Evolutionary conservation across 2,113 vertebrate species (phyloP).

Genomic region (Girardinichthys multiradiatus): DNA sequence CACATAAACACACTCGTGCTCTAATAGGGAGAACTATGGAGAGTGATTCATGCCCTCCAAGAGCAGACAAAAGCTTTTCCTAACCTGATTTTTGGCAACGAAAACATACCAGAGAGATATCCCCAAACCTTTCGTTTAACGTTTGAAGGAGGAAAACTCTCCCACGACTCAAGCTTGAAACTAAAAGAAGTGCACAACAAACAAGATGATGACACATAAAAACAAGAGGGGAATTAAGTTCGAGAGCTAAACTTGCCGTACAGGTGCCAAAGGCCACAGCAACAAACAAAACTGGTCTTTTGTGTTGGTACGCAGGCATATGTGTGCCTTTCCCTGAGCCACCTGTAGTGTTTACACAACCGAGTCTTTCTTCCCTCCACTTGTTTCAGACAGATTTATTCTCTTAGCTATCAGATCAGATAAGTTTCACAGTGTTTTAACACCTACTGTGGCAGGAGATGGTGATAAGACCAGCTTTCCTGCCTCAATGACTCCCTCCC

Average conservation of each 20-base stretch:
- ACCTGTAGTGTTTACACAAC: constrained; percentile 71
- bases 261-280: constrained; percentile 50
- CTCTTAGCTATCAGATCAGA: constrained; percentile 75
- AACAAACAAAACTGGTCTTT: constrained; percentile 57
- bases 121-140: too few relatives aligned
- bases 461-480: constrained; percentile 56
- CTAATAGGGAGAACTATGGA: not conserved
- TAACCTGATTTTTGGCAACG: constrained; percentile 36
- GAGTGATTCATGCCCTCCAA: constrained; percentile 26
- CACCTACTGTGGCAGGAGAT: constrained; percentile 71
- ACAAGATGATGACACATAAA: constrained; percentile 11
- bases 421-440: constrained; percentile 74
- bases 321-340: constrained; percentile 30
- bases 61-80: constrained; percentile 42
- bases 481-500: constrained; percentile 6
- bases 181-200: constrained; percentile 6
- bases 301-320: constrained; percentile 13
- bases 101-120: not conserved
- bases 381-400: constrained; percentile 62
- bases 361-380: constrained; percentile 40
- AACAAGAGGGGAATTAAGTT: constrained; percentile 22
- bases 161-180: not conserved
- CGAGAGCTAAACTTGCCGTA: constrained; percentile 40
- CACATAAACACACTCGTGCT: constrained; percentile 10
- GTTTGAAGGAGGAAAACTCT: not conserved